Conservation (phyloP, 2,797 vertebrate species). For the Molossus alvarezi region DNA sequence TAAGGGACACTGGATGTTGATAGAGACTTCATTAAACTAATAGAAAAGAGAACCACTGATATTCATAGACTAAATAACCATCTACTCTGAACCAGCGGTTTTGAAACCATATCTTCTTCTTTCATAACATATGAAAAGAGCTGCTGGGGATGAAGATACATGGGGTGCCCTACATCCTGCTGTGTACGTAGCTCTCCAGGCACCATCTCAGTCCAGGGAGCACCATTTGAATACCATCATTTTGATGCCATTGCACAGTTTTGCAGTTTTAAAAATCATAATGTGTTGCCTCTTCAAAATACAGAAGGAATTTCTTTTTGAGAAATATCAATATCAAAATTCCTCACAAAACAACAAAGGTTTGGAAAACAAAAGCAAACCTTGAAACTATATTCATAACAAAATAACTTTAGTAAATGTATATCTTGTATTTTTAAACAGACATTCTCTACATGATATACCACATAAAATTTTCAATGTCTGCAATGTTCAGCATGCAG, state of each 20-base stretch:
- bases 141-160: background rate
- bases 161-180: background rate
- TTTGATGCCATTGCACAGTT: background rate
- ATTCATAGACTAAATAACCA: background rate
- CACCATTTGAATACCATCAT: background rate
- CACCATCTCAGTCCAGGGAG: background rate
- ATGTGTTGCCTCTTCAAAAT: background rate
- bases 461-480: conserved; percentile 56
- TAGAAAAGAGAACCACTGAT: background rate
- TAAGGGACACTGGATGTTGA: background rate
- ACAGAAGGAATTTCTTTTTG: background rate
- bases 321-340: conserved; percentile 61
- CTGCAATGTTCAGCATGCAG: conserved; percentile 11
- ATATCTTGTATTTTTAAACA: conserved; percentile 21
- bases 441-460: conserved; percentile 40
- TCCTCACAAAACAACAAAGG: conserved; percentile 41
- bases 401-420: conserved; percentile 61
- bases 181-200: background rate
- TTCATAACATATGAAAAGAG: background rate
- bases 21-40: background rate
- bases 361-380: conserved; percentile 34
- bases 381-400: background rate
- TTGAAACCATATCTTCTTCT: background rate
- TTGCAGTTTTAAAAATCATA: background rate
- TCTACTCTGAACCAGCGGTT: conserved; percentile 20